A percentile compares a stretch with the other conserved stretches of the same genome.
Conservation (phyloP, 2,113 vertebrate genomes). For the Ploceus nigricollis region DNA sequence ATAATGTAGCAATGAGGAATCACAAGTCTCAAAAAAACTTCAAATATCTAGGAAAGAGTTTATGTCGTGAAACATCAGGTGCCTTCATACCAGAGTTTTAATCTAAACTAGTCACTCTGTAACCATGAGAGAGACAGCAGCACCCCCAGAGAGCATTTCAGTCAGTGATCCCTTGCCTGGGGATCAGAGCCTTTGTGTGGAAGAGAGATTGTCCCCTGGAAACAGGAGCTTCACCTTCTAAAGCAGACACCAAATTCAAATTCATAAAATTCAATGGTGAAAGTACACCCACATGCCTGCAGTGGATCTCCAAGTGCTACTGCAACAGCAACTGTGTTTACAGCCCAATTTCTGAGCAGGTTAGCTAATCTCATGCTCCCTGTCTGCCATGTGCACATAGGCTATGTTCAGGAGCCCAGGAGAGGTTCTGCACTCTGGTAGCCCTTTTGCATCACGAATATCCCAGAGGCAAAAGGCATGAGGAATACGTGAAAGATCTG, state of each 20-base stretch:
- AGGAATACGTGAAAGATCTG: not conserved
- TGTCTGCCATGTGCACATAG: not conserved
- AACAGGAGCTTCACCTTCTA: not conserved
- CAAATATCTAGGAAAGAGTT: not conserved
- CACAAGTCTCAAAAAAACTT: not conserved
- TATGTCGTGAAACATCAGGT: not conserved
- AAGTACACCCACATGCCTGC: not conserved
- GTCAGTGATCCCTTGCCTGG: not conserved
- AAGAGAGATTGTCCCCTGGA: not conserved
- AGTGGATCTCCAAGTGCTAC: not conserved
- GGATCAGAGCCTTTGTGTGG: not conserved
- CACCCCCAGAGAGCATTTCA: not conserved
- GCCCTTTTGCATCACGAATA: not conserved
- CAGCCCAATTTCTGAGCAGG: not conserved
- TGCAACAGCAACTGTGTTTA: not conserved
- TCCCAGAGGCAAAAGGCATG: not conserved
- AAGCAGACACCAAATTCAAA: not conserved
- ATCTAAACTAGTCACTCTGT: not conserved
- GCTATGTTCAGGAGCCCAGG: not conserved
- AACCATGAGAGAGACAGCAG: not conserved
- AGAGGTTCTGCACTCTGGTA: not conserved
- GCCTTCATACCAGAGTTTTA: not conserved
- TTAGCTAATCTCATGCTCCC: not conserved
- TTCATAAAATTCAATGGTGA: not conserved
- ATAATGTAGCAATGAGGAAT: not conserved